Evolutionary conservation across 2,113 vertebrate species (phyloP), one percentile per base, ranked within the genome.

Genomic region (Rynchops niger): DNA sequence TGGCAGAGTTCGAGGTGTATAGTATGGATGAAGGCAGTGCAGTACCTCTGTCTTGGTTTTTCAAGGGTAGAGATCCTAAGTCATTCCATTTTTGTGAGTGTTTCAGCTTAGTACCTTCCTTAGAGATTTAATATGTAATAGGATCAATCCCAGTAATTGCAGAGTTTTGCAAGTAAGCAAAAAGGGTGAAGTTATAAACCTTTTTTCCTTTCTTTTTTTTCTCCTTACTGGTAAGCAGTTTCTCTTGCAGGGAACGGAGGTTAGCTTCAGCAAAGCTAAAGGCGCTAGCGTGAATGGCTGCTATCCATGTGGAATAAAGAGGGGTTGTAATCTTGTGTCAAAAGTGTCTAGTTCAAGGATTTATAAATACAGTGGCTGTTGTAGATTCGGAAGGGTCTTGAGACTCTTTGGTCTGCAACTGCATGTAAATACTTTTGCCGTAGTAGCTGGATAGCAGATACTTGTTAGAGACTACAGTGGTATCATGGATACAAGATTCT

Each of bases 291-390:
- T 73, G 70, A 95, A 87, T 82, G 78, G 74, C 89, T 73, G 78
- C 84, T 70, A 56, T 53, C 94, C 84, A 9, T 25, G 91, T 66
- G 67, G 55, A 87, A 91, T 93, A 91, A 95, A 93, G 71, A 94
- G 32, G 56, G 71, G 78, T 73, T 93, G 82, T 82, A 88, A 85
- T 87, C 78, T 95, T 65, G 63, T 93, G 93, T 91, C 82, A 77
- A 3, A 87, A 85, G 93, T 77, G 89, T 95, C 93, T 94, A 36
- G 53, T 90, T 95, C 50, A 66, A 90, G 93, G 89, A 77, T 91
- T 95, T 97, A 95, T 91, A 95, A 85, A 73, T 88, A 66, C 42
- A 82, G 70, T 9, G 62, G 42, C 93, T 66, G 78, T 77, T 90
- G 91, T 73, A 38, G 71, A 47, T 82, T 93, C 84, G 59, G 88